Evolutionary conservation across 1,140 invertebrate species (phyloP).

Genomic region (Phenacoccus solenopsis): DNA sequence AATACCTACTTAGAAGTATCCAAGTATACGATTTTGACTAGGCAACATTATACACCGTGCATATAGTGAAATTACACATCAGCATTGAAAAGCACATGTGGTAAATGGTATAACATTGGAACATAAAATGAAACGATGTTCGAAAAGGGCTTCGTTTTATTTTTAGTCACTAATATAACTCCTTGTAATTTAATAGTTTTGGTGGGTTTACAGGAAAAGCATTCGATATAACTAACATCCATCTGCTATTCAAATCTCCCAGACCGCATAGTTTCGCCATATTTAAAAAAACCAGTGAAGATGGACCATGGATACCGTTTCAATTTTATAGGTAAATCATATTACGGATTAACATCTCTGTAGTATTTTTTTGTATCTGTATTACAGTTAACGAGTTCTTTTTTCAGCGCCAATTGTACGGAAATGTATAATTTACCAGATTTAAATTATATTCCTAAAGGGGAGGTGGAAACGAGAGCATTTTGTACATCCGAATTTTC

Average conservation of each 20-base stretch:
- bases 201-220: conserved; percentile 81
- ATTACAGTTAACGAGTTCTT: background rate
- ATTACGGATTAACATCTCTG: background rate
- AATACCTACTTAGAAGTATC: no score
- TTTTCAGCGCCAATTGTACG: conserved; percentile 64
- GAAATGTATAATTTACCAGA: conserved; percentile 79
- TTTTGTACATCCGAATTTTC: conserved; percentile 93
- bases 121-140: no score
- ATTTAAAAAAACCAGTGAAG: conserved; percentile 70
- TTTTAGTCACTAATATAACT: no score
- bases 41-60: no score
- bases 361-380: background rate
- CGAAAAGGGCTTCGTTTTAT: no score
- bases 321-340: conserved; percentile 75
- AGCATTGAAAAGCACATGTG: no score
- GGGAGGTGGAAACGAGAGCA: conserved; percentile 70
- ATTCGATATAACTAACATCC: conserved; percentile 93
- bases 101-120: no score
- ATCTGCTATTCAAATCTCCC: conserved; percentile 84
- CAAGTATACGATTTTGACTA: no score
- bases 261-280: conserved; percentile 95
- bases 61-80: no score
- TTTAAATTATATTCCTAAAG: conserved; percentile 48
- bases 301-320: conserved; percentile 81
- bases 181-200: no score